Evolutionary conservation across 2,888 invertebrate genomes (phyloP).

Genomic region (Archips crataeganus): DNA sequence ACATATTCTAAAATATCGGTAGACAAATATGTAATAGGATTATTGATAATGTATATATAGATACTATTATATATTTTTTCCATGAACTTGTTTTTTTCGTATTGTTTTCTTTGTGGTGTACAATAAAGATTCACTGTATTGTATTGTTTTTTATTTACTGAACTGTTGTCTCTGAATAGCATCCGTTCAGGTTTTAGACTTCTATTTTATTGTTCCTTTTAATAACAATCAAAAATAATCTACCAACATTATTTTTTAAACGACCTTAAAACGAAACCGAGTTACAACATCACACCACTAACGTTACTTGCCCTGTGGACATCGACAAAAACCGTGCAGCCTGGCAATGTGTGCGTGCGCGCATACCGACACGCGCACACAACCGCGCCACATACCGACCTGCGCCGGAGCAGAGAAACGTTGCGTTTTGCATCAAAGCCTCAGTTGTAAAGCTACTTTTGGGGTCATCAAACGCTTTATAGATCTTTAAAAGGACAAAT

Average conservation of each 20-base stretch:
- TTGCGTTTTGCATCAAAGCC: slow-evolving; percentile 78
- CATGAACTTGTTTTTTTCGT: too few relatives aligned
- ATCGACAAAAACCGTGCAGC: slow-evolving; percentile 85
- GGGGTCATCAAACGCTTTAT: slow-evolving; percentile 83
- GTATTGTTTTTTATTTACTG: too few relatives aligned
- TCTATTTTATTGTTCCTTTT: too few relatives aligned
- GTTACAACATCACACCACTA: slow-evolving; percentile 63
- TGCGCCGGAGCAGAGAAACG: slow-evolving; percentile 75
- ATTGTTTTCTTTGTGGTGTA: too few relatives aligned
- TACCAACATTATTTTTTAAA: not conserved
- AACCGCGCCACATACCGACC: slow-evolving; percentile 72
- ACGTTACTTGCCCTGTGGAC: slow-evolving; percentile 84
- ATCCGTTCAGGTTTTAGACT: too few relatives aligned
- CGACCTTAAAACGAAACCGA: slow-evolving; percentile 47
- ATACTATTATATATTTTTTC: too few relatives aligned
- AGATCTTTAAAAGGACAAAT: slow-evolving; percentile 54
- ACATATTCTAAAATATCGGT: too few relatives aligned
- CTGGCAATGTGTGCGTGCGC: slow-evolving; percentile 61
- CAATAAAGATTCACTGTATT: too few relatives aligned
- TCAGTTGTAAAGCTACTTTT: slow-evolving; percentile 80
- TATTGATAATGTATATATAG: too few relatives aligned
- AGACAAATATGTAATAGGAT: too few relatives aligned
- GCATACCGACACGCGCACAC: slow-evolving; percentile 60
- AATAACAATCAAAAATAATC: too few relatives aligned
- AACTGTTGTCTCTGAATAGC: too few relatives aligned